Conservation (phyloP, 2,797 vertebrate species). For the Paedocypris micromegethes region DNA sequence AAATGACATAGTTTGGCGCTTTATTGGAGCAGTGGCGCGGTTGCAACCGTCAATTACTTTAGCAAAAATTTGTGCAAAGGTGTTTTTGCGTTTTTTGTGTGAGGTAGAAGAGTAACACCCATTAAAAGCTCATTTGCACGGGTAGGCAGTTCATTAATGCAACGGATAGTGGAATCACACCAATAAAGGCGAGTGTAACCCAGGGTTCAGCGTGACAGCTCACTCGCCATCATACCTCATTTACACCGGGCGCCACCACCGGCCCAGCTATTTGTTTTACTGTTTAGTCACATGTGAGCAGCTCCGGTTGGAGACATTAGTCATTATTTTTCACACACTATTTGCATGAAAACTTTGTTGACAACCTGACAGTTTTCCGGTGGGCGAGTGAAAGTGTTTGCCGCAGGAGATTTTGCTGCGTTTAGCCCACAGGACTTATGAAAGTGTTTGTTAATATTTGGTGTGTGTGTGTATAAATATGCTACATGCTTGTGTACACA, state of each 20-base stretch:
- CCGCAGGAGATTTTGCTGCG: constrained; percentile 22
- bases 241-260: constrained; percentile 78
- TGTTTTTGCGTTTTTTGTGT: constrained; percentile 61
- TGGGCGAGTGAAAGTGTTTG: constrained; percentile 16
- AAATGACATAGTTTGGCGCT: constrained; percentile 74
- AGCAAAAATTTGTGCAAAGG: constrained; percentile 70
- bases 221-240: constrained; percentile 70
- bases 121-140: constrained; percentile 98
- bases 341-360: constrained; percentile 37
- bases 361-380: constrained; percentile 30
- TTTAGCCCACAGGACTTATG: constrained; percentile 18
- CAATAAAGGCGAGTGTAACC: constrained; percentile 80
- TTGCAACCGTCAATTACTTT: constrained; percentile 64
- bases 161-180: constrained; percentile 76
- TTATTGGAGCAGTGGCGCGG: constrained; percentile 66
- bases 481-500: not conserved
- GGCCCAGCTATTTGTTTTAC: constrained; percentile 49
- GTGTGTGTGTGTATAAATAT: not conserved
- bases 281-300: constrained; percentile 48
- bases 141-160: constrained; percentile 97
- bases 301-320: constrained; percentile 35
- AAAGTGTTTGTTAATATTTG: not conserved
- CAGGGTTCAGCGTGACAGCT: constrained; percentile 71
- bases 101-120: constrained; percentile 90
- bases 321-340: constrained; percentile 39